A percentile compares a stretch with the other conserved stretches of the same genome.
These are phyloP conservation scores for Hydractinia symbiolongicarpus DNA, from an alignment of 30 jellyfish, hydroid and myxozoan genomes.

Conservation along the genomic window DNA sequence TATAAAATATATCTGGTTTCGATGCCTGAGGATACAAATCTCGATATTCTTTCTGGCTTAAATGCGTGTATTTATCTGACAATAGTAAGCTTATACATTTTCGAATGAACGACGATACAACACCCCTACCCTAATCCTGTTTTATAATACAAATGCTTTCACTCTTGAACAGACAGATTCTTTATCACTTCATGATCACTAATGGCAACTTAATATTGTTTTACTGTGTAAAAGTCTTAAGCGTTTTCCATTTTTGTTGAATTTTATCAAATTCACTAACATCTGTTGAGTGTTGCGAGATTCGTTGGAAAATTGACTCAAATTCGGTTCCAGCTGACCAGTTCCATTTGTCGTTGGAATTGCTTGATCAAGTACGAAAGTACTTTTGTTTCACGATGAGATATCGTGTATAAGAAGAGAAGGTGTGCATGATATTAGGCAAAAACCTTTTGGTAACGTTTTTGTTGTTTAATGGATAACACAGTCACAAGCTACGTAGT, in stretches of 20 bases:
- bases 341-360: not conserved
- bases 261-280: not conserved
- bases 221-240: not conserved
- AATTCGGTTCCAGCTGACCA: not conserved
- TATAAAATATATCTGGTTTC: not conserved
- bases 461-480: not conserved
- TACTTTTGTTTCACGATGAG: not conserved
- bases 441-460: not conserved
- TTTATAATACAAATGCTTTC: too few relatives aligned
- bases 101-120: too few relatives aligned
- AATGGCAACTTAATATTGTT: not conserved
- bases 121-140: too few relatives aligned
- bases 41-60: not conserved
- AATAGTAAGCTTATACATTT: not conserved
- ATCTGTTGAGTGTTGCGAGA: not conserved
- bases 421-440: not conserved
- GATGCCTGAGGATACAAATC: not conserved
- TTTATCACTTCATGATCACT: too few relatives aligned
- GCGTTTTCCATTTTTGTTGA: not conserved
- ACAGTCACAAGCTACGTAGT: too few relatives aligned
- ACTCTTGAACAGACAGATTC: too few relatives aligned
- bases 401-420: not conserved
- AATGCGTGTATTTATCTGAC: constrained; percentile 2
- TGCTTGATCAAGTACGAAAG: not conserved
- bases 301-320: constrained; percentile 1